These are phyloP conservation scores for Ceyx margarethae DNA, from an alignment of 2,113 vertebrate genomes.

Conservation along the genomic window DNA sequence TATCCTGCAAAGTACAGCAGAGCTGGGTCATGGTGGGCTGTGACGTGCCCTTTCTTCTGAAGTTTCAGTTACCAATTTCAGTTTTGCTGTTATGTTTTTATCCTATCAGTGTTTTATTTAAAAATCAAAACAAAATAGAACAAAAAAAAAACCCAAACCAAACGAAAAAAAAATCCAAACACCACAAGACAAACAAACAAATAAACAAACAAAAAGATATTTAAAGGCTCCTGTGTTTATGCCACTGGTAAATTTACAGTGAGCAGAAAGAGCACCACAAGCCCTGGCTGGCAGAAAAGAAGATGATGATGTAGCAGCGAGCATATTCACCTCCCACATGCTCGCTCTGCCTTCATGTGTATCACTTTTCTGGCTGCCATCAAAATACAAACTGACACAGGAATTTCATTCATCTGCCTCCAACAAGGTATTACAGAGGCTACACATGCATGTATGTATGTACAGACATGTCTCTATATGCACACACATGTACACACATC, in stretches of 20 bases:
- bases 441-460: rapidly evolving
- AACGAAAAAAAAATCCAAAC: too few relatives aligned
- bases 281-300: background rate
- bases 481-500: background rate
- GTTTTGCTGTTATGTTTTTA: background rate
- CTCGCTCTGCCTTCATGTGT: rapidly evolving
- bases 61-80: rapidly evolving
- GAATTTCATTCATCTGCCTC: background rate
- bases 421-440: background rate
- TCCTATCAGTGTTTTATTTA: background rate
- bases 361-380: background rate
- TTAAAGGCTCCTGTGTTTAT: background rate
- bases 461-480: background rate
- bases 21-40: background rate
- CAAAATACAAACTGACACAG: background rate
- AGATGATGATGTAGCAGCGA: too few relatives aligned
- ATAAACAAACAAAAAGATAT: too few relatives aligned
- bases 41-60: background rate
- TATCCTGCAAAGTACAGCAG: rapidly evolving
- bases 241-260: background rate
- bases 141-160: too few relatives aligned
- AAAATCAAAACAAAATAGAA: too few relatives aligned
- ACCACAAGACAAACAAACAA: too few relatives aligned
- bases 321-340: rapidly evolving
- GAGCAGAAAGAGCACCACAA: background rate